A percentile compares a stretch with the other conserved stretches of the same genome.
Evolutionary conservation across 2,113 vertebrate genomes (phyloP).

Genomic region (Dendropsophus ebraccatus): DNA sequence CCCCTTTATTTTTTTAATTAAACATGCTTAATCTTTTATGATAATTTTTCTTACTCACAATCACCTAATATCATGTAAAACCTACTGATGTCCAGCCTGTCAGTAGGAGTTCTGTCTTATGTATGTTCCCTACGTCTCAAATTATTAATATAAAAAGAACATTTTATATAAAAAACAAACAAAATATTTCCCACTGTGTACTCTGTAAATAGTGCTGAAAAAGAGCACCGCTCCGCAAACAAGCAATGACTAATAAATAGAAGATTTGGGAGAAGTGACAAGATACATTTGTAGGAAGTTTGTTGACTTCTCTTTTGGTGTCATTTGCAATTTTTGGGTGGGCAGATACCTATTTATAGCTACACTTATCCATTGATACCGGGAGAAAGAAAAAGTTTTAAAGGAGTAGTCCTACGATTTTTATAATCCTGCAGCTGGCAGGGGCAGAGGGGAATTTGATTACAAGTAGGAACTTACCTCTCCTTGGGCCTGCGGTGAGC

Average conservation of each 20-base stretch:
- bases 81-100: not conserved
- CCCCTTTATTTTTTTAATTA: no score
- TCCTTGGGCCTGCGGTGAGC: no score
- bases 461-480: no score
- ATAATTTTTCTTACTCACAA: not conserved
- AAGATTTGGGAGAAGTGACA: slow-evolving; percentile 10
- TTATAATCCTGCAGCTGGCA: no score
- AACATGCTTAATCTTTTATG: not conserved
- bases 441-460: no score
- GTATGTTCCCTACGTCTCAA: not conserved
- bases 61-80: no score
- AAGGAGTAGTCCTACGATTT: no score
- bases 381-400: no score
- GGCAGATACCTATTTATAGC: not conserved
- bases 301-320: not conserved
- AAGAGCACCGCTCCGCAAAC: slow-evolving; percentile 12
- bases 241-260: not conserved
- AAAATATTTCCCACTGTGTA: slow-evolving; percentile 16
- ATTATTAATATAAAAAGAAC: slow-evolving; percentile 16
- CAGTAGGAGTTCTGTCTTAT: not conserved
- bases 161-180: not conserved
- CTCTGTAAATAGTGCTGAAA: slow-evolving; percentile 17
- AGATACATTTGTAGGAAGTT: slow-evolving; percentile 18
- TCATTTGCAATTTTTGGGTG: slow-evolving; percentile 17
- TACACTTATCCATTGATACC: no score